Conservation (phyloP, 2,888 invertebrate species). For the Lypha dubia region DNA sequence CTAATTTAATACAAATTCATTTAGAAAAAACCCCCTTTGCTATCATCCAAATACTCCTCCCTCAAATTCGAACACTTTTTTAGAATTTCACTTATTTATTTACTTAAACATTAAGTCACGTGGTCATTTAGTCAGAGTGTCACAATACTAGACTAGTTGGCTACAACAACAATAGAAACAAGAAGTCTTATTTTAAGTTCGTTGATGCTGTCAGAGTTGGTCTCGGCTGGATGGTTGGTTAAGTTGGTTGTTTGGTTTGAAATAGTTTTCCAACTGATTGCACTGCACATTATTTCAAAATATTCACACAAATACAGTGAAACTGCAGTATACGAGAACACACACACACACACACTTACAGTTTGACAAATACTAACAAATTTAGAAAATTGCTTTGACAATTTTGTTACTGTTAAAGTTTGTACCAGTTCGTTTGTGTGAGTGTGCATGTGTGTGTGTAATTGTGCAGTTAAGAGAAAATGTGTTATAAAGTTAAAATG, state of each 20-base stretch:
- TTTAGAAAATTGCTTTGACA: constrained; percentile 62
- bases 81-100: constrained; percentile 31
- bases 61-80: not conserved
- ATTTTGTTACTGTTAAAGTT: constrained; percentile 33
- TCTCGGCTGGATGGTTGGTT: constrained; percentile 38
- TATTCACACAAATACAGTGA: constrained; percentile 37
- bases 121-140: constrained; percentile 35
- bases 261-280: constrained; percentile 70
- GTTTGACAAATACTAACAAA: constrained; percentile 50
- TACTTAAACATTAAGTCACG: constrained; percentile 36
- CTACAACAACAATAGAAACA: constrained; percentile 1
- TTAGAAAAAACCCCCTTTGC: constrained; percentile 33
- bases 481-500: constrained; percentile 67
- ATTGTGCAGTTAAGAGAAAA: constrained; percentile 43
- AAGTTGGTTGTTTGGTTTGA: constrained; percentile 56
- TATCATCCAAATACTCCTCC: no score
- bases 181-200: constrained; percentile 50
- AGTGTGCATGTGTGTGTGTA: not conserved
- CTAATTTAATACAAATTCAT: constrained; percentile 65
- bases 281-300: constrained; percentile 62
- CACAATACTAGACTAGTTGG: constrained; percentile 5
- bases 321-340: no score
- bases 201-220: constrained; percentile 47
- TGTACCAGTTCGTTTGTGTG: not conserved
- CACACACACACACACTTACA: constrained; percentile 8